phyloP scores from a whole-genome alignment of 2,113 vertebrate genomes.

The Megaceryle maxima region DNA sequence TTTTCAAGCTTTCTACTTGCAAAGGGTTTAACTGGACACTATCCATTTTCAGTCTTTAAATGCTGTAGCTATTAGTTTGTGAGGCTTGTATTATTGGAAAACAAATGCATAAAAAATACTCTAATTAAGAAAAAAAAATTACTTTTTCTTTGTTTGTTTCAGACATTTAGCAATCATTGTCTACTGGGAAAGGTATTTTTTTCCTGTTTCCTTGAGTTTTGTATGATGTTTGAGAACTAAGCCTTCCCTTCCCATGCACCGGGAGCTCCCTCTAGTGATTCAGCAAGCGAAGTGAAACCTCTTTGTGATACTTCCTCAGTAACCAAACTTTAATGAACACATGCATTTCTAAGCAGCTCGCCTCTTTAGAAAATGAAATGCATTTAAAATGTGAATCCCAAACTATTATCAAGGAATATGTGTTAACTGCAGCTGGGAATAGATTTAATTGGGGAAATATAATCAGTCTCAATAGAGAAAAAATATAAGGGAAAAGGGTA shows the following conservation, averaged over 20 bases:
- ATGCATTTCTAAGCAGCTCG: not conserved
- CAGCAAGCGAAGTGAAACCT: not conserved
- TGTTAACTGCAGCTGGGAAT: slow-evolving; percentile 5
- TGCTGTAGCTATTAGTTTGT: not conserved
- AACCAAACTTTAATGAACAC: not conserved
- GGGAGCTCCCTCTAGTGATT: slow-evolving; percentile 80
- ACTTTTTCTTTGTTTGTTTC: not conserved
- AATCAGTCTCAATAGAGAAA: not conserved
- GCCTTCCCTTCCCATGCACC: slow-evolving; percentile 30
- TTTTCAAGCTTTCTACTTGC: not conserved
- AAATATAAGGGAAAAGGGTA: not conserved
- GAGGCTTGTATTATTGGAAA: slow-evolving; percentile 20
- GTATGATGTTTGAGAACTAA: slow-evolving; percentile 2
- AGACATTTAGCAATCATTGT: not conserved
- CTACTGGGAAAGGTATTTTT: not conserved
- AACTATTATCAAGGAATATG: not conserved
- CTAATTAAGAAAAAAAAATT: not conserved
- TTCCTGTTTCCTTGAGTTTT: not conserved
- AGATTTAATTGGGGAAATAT: not conserved
- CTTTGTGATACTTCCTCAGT: not conserved
- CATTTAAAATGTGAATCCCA: slow-evolving; percentile 1
- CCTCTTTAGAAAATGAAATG: not conserved
- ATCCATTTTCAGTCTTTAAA: slow-evolving; percentile 1
- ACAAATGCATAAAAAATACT: not conserved
- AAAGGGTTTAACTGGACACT: not conserved